phyloP scores from a whole-genome alignment of 2,113 vertebrate species.

The Phyllopteryx taeniolatus region DNA sequence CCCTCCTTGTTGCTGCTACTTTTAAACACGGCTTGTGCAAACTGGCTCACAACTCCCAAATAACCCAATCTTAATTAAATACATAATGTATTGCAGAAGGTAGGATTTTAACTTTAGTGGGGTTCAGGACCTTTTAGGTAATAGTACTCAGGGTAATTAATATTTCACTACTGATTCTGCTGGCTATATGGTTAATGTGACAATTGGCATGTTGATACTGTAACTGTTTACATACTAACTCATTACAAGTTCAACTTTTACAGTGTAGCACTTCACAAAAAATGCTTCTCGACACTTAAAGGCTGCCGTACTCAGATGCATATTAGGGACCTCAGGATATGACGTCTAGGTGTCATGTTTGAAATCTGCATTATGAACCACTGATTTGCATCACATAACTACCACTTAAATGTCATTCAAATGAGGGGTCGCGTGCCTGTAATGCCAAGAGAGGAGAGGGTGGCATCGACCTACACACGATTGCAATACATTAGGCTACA shows the following conservation, averaged over 20 bases:
- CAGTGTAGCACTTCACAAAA: no score
- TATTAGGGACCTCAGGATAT: neutral
- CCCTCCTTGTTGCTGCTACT: slow-evolving; percentile 18
- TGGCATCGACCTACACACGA: no score
- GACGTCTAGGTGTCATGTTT: neutral
- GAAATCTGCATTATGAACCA: neutral
- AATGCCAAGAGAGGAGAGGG: neutral
- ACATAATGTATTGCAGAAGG: neutral
- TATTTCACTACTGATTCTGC: no score
- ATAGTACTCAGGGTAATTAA: no score
- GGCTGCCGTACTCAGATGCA: neutral
- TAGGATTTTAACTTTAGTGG: neutral
- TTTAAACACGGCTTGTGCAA: neutral
- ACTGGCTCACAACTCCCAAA: neutral
- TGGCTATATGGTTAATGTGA: no score
- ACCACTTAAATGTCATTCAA: neutral
- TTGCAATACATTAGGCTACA: no score
- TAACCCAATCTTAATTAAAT: neutral
- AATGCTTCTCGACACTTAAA: neutral
- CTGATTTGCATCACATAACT: neutral
- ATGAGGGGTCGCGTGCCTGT: neutral
- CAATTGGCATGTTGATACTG: no score
- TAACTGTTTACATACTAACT: no score
- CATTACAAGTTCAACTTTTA: no score
- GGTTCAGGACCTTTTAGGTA: no score